Conservation (phyloP, 2,113 vertebrate species). For the Charadrius vociferus region DNA sequence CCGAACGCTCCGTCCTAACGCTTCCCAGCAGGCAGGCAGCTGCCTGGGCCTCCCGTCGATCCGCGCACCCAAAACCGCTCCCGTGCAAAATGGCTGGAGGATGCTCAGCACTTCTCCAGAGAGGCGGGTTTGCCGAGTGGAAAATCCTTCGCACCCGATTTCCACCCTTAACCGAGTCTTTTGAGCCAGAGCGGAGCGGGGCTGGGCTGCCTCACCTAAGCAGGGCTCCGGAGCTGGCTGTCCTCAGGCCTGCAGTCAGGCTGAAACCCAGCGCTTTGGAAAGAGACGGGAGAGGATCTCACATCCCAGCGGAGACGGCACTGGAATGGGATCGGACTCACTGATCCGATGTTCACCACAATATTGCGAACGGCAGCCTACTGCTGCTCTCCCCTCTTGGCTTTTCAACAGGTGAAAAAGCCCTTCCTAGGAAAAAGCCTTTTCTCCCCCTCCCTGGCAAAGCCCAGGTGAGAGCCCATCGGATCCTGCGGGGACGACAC, state of each 20-base stretch:
- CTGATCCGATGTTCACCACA: neutral
- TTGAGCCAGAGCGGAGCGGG: neutral
- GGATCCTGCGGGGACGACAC: fast-evolving
- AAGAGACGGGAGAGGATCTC: neutral
- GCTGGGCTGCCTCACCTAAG: neutral
- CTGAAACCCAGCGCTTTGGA: neutral
- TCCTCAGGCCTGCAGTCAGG: neutral
- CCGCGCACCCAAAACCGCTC: neutral
- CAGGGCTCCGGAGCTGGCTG: neutral
- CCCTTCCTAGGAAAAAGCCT: neutral
- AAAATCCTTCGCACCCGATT: neutral
- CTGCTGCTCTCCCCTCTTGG: neutral
- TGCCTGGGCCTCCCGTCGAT: fast-evolving
- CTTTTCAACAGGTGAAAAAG: slow-evolving; percentile 34
- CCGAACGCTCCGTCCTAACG: fast-evolving
- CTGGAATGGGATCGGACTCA: neutral
- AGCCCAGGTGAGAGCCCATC: neutral
- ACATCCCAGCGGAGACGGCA: fast-evolving
- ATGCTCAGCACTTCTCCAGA: neutral
- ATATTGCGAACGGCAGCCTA: fast-evolving
- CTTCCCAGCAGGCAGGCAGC: neutral
- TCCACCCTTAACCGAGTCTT: neutral
- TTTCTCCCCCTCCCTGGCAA: neutral
- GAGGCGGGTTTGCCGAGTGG: neutral
- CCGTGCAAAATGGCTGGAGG: neutral